These are phyloP conservation scores for Drosophila subobscura DNA, from an alignment of 1,140 invertebrate species.

Conservation along the genomic window DNA sequence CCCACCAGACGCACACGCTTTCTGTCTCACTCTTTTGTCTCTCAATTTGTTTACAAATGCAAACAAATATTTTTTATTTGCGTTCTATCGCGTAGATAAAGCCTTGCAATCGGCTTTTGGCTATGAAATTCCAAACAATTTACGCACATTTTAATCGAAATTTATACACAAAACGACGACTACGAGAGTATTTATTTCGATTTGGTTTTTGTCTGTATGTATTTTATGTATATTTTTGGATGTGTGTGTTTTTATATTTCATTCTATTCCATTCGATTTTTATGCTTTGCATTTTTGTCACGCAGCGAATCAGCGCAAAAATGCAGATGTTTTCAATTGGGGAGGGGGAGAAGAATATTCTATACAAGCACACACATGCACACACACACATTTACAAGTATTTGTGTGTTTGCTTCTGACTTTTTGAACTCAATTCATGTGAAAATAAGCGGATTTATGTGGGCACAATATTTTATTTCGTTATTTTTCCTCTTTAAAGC, in stretches of 20 bases:
- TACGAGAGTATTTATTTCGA: background rate
- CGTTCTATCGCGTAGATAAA: constrained; percentile 30
- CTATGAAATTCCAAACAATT: constrained; percentile 38
- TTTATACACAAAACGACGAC: constrained; percentile 9
- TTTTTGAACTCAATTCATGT: constrained; percentile 47
- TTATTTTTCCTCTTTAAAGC: constrained; percentile 4
- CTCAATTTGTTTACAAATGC: constrained; percentile 60
- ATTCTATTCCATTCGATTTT: constrained; percentile 17
- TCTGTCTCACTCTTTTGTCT: constrained; percentile 29
- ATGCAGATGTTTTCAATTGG: constrained; percentile 22
- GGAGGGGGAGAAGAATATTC: constrained; percentile 34
- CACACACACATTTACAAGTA: no score
- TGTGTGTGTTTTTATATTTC: background rate
- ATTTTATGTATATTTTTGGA: constrained; percentile 32
- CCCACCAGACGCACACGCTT: constrained; percentile 14
- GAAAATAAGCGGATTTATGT: constrained; percentile 60
- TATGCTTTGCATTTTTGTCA: constrained; percentile 45
- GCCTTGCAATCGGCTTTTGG: constrained; percentile 18
- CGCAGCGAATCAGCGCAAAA: constrained; percentile 44
- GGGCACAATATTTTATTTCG: constrained; percentile 17
- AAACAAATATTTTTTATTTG: constrained; percentile 24
- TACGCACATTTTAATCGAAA: constrained; percentile 50
- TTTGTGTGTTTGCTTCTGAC: constrained; percentile 31
- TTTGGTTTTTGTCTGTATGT: constrained; percentile 3
- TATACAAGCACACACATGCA: background rate